Percentiles rank a stretch among this genome's conserved stretches.
These are phyloP conservation scores for Chrysomela aeneicollis DNA, from an alignment of 2,888 invertebrate species.

Conservation along the genomic window DNA sequence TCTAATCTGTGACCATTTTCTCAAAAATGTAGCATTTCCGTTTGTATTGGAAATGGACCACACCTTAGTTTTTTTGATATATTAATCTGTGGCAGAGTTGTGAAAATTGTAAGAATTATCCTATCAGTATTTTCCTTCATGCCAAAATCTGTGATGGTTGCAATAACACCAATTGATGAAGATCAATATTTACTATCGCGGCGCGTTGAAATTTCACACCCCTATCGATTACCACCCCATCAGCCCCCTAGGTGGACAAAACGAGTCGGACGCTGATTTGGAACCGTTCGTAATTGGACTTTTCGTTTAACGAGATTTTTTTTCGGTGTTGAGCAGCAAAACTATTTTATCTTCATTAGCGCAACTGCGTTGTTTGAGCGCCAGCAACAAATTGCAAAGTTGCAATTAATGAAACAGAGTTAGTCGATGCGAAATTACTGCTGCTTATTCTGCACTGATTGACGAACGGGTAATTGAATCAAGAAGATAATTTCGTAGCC, in stretches of 20 bases:
- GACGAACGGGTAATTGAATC: conserved; percentile 31
- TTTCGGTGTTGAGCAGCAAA: conserved; percentile 28
- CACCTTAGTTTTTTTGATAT: too few relatives aligned
- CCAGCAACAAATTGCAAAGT: conserved; percentile 32
- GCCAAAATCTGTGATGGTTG: neutral
- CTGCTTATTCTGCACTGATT: conserved; percentile 31
- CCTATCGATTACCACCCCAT: conserved; percentile 20
- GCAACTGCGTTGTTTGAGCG: conserved; percentile 21
- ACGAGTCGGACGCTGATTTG: conserved; percentile 33
- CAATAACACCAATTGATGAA: too few relatives aligned
- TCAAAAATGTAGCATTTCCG: too few relatives aligned
- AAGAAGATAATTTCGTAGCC: conserved; percentile 23
- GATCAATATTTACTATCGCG: neutral
- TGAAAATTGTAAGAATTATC: too few relatives aligned
- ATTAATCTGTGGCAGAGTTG: too few relatives aligned
- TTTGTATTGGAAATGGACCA: too few relatives aligned
- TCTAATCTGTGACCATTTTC: too few relatives aligned
- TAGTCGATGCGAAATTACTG: conserved; percentile 32
- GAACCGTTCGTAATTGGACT: conserved; percentile 34
- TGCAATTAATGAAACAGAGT: conserved; percentile 35
- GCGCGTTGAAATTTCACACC: neutral
- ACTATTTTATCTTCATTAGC: conserved; percentile 40
- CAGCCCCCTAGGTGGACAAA: conserved; percentile 32
- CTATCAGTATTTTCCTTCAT: too few relatives aligned
- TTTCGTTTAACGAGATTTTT: conserved; percentile 34